These are phyloP conservation scores for Cremastobaeus sp. DNA, from an alignment of 2,888 invertebrate genomes.

Conservation along the genomic window DNA sequence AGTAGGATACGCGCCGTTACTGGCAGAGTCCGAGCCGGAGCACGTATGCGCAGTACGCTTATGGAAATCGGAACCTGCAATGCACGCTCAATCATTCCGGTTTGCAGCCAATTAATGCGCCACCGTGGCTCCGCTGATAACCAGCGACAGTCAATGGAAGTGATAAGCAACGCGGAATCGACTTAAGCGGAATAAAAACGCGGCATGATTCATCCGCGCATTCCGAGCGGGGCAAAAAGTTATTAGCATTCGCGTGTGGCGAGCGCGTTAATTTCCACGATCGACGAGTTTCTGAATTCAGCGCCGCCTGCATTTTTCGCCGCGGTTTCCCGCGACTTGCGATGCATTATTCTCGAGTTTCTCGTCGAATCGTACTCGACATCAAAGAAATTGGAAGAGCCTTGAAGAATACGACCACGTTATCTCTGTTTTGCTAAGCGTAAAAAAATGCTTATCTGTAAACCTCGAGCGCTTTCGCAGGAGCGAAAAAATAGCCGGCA, in stretches of 20 bases:
- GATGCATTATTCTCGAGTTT: too few relatives aligned
- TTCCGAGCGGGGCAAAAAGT: background rate
- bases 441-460: slow-evolving; percentile 60
- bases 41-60: slow-evolving; percentile 54
- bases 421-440: slow-evolving; percentile 63
- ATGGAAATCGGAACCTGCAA: slow-evolving; percentile 59
- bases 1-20: slow-evolving; percentile 45
- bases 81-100: slow-evolving; percentile 61
- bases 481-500: slow-evolving; percentile 54
- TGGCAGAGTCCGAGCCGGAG: slow-evolving; percentile 32
- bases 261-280: too few relatives aligned
- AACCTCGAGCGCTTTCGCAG: slow-evolving; percentile 61
- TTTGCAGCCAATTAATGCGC: slow-evolving; percentile 59
- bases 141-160: slow-evolving; percentile 25
- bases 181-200: background rate
- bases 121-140: slow-evolving; percentile 47
- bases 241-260: too few relatives aligned
- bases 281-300: too few relatives aligned
- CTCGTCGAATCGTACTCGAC: slow-evolving; percentile 14
- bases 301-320: too few relatives aligned
- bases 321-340: background rate
- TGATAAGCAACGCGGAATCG: slow-evolving; percentile 29
- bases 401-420: slow-evolving; percentile 54
- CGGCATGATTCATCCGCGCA: background rate
- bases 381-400: slow-evolving; percentile 59